phyloP scores from a whole-genome alignment of 2,113 vertebrate genomes.

The Seriola dumerili region DNA sequence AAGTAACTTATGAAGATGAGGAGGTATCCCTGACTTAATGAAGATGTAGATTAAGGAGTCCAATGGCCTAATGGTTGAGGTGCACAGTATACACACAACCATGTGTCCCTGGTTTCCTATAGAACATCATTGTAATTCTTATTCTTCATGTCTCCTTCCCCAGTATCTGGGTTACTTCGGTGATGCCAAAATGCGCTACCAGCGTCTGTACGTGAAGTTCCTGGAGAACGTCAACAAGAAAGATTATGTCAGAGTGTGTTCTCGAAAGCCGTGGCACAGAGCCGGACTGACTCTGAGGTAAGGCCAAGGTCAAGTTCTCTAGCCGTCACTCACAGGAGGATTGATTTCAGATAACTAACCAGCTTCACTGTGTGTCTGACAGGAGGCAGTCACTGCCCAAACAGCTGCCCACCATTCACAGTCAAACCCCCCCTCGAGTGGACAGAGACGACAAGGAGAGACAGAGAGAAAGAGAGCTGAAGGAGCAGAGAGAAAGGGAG shows the following conservation, averaged over 20 bases:
- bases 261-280: slow-evolving; percentile 90
- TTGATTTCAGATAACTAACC: not conserved
- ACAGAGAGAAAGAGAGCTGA: slow-evolving; percentile 47
- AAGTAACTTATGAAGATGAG: too few species aligned
- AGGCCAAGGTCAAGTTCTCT: not conserved
- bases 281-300: slow-evolving; percentile 87
- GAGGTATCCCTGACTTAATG: too few species aligned
- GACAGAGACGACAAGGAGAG: slow-evolving; percentile 59
- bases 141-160: not conserved
- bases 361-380: not conserved
- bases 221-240: slow-evolving; percentile 93
- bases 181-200: slow-evolving; percentile 91
- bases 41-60: too few species aligned
- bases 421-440: slow-evolving; percentile 65
- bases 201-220: slow-evolving; percentile 92
- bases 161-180: slow-evolving; percentile 94
- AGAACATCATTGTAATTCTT: too few species aligned
- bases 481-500: slow-evolving; percentile 21
- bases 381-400: slow-evolving; percentile 80
- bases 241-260: slow-evolving; percentile 91
- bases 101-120: too few species aligned
- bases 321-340: not conserved
- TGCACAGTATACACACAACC: too few species aligned
- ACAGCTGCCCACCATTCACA: slow-evolving; percentile 58
- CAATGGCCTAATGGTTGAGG: too few species aligned